A percentile compares a stretch with the other conserved stretches of the same genome.
These are phyloP conservation scores for Bellardia bayeri DNA, from an alignment of 2,888 invertebrate genomes.

Conservation along the genomic window DNA sequence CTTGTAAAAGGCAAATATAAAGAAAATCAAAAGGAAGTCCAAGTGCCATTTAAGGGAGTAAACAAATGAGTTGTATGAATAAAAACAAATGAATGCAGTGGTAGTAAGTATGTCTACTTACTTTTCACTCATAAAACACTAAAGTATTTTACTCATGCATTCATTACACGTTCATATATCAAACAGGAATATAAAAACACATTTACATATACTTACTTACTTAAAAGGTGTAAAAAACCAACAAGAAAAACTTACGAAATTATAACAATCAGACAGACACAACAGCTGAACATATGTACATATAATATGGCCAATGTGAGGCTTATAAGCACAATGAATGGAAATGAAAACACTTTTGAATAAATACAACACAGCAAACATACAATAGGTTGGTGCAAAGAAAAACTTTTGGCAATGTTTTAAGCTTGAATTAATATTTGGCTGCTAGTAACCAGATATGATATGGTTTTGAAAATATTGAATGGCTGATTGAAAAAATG, in stretches of 20 bases:
- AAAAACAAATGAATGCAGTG: constrained; percentile 18
- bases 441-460: too few species aligned
- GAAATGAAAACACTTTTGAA: constrained; percentile 43
- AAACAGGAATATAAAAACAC: not conserved
- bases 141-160: constrained; percentile 25
- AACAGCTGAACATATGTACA: constrained; percentile 22
- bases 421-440: too few species aligned
- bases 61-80: constrained; percentile 26
- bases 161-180: constrained; percentile 33
- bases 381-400: not conserved
- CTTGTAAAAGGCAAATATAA: constrained; percentile 7
- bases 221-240: not conserved
- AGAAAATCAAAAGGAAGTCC: constrained; percentile 5
- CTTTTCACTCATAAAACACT: constrained; percentile 25
- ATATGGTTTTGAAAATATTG: too few species aligned
- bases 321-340: constrained; percentile 39
- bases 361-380: constrained; percentile 22
- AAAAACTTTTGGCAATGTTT: too few species aligned
- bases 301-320: constrained; percentile 37
- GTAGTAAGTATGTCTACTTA: not conserved
- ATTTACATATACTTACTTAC: not conserved
- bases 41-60: constrained; percentile 34
- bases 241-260: not conserved
- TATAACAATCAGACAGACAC: constrained; percentile 5
- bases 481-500: too few species aligned